Percentiles rank a stretch among this genome's conserved stretches.
Evolutionary conservation across 2,113 vertebrate species (phyloP).

Genomic region (Leucoraja erinaceus): DNA sequence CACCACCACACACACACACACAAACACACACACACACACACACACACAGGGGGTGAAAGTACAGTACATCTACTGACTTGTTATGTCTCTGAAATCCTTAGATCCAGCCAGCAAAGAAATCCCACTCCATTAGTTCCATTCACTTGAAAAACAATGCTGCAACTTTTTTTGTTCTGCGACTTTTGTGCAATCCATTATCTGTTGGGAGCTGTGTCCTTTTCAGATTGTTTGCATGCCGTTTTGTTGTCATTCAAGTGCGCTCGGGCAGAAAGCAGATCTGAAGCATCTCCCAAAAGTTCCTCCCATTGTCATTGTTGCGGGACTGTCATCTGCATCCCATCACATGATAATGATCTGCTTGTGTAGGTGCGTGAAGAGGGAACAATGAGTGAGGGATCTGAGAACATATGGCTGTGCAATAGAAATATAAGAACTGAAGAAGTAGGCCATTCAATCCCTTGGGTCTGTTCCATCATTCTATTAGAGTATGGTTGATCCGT

Average conservation of each 20-base stretch:
- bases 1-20: no score
- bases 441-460: not conserved
- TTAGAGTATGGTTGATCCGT: not conserved
- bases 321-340: not conserved
- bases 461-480: not conserved
- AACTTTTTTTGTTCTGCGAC: not conserved
- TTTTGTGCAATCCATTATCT: not conserved
- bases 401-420: conserved; percentile 14
- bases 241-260: not conserved
- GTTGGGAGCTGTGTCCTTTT: not conserved
- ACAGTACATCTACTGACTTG: not conserved
- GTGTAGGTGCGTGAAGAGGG: not conserved
- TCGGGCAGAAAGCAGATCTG: not conserved
- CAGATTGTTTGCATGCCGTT: not conserved
- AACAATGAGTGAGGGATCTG: not conserved
- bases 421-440: not conserved
- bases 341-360: not conserved
- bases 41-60: not conserved
- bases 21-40: no score
- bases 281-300: not conserved
- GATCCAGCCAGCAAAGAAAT: not conserved
- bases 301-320: not conserved
- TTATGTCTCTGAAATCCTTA: not conserved
- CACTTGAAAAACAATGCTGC: not conserved
- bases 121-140: not conserved